Evolutionary conservation across 2,888 invertebrate species (phyloP), one percentile per base, ranked within the genome.

Genomic region (Tethea ocularis): DNA sequence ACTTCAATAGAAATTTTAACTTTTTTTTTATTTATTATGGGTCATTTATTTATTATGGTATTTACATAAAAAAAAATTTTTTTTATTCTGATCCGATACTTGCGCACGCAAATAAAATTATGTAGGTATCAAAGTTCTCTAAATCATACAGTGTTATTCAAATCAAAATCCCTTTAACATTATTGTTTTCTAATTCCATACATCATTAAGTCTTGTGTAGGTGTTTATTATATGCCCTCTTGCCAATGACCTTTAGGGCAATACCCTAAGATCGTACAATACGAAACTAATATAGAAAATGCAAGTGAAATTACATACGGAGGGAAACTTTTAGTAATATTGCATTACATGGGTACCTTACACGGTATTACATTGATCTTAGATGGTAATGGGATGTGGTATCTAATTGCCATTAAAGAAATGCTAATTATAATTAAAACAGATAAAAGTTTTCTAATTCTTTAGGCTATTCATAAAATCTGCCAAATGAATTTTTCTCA

Each of bases 251-350:
- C 24, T 20, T 29, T n/a, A 17, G 52, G 29, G 10, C 26, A 29
- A 52, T 36, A 33, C 20, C 52, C 57, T 24, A 52, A 11, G 11
- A 20, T 46, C 20, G 46, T 17, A 26, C 29, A 33, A 13, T 26
- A 60, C 65, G 62, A 58, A 58, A 66, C 61, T 55, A 60, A 52
- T 59, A 62, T 74, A 75, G 86, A 87, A 85, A 89, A 79, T 70
- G 84, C 73, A 89, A 90, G 89, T 88, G 87, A 80, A 85, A 89
- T 66, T 60, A 23, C 61, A 85, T 77, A 80, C 66, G 56, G 54
- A 71, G 74, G 74, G 83, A 84, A 83, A 82, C 69, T 63, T 57
- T 58, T 15, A n/a, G 58, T 11, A 57, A 56, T 71, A 66, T 80
- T 57, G 58, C 29, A 54, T 79, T 75, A 62, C 77, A 51, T 56